Evolutionary conservation across 2,888 invertebrate genomes (phyloP).

Genomic region (Boloria selene): DNA sequence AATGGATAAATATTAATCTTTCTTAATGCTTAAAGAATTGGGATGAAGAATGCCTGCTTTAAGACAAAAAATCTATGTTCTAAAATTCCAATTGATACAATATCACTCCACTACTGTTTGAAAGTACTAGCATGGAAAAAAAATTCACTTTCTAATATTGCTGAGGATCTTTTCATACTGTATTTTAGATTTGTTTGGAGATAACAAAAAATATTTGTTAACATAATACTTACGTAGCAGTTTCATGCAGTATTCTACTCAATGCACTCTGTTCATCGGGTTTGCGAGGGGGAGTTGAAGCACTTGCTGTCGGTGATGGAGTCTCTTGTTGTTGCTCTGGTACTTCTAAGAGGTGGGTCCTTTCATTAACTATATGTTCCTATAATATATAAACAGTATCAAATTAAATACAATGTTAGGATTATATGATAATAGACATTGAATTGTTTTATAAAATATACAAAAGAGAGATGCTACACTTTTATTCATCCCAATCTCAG

Average conservation of each 20-base stretch:
- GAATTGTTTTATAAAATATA: not conserved
- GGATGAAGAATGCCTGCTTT: too few relatives aligned
- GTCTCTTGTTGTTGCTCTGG: conserved; percentile 87
- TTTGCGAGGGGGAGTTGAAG: conserved; percentile 87
- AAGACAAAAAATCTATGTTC: too few relatives aligned
- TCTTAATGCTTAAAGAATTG: too few relatives aligned
- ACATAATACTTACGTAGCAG: conserved; percentile 87
- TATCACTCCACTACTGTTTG: too few relatives aligned
- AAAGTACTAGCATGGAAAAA: too few relatives aligned
- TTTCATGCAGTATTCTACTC: conserved; percentile 93
- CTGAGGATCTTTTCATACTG: too few relatives aligned
- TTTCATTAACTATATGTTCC: conserved; percentile 85
- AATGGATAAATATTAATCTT: too few relatives aligned
- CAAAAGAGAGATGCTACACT: too few relatives aligned
- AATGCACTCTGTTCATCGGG: conserved; percentile 95
- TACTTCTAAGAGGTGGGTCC: conserved; percentile 90
- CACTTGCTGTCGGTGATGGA: conserved; percentile 81
- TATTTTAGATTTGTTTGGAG: not conserved
- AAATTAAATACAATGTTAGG: not conserved
- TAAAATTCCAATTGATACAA: too few relatives aligned
- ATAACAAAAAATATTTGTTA: not conserved
- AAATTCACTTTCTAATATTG: too few relatives aligned
- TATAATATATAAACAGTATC: conserved; percentile 43
- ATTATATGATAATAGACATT: not conserved
- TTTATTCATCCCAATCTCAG: too few relatives aligned